These are phyloP conservation scores for Lapara coniferarum DNA, from an alignment of 2,888 invertebrate genomes.

Conservation along the genomic window DNA sequence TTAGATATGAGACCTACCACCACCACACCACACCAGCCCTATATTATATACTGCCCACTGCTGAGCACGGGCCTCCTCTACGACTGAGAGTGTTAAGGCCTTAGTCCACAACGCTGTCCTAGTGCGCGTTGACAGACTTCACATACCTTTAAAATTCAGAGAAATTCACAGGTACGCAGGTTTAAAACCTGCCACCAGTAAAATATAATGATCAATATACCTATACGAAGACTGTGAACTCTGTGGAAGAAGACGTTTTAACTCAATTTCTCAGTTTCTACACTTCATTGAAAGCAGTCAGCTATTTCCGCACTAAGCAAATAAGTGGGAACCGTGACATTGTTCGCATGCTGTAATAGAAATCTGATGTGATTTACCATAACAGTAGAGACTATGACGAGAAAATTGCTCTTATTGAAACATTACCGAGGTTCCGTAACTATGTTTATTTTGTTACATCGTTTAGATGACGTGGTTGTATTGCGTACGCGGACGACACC, in stretches of 20 bases:
- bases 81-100: too few species aligned
- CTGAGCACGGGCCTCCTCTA: too few species aligned
- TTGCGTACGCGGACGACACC: too few species aligned
- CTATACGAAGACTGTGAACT: not conserved
- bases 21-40: too few species aligned
- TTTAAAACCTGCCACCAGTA: too few species aligned
- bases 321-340: constrained; percentile 17
- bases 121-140: too few species aligned
- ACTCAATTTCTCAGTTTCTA: not conserved
- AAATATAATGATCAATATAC: too few species aligned
- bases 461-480: not conserved
- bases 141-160: too few species aligned
- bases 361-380: constrained; percentile 35
- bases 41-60: too few species aligned
- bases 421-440: constrained; percentile 7
- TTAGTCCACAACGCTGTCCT: too few species aligned
- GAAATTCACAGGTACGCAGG: too few species aligned
- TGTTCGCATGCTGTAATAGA: constrained; percentile 38
- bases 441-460: not conserved
- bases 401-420: constrained; percentile 32
- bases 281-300: not conserved
- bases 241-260: not conserved
- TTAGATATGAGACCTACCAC: too few species aligned
- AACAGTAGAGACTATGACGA: constrained; percentile 14
- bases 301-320: constrained; percentile 3